Conservation (phyloP, 2,888 invertebrate species). For the Morpho deidamia region DNA sequence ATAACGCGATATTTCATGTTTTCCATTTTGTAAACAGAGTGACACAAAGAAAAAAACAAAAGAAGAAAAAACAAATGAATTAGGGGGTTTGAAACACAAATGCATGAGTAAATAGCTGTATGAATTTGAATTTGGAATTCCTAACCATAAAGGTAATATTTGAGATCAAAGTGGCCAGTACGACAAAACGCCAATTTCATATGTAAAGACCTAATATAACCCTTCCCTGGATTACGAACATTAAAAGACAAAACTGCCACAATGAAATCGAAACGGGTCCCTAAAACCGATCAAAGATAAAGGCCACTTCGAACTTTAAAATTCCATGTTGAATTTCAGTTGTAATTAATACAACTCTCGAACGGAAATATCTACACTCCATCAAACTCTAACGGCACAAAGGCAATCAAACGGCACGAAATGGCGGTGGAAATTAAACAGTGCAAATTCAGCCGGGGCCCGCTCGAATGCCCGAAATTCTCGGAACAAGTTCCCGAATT, state of each 20-base stretch:
- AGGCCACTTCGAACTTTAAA: slow-evolving; percentile 20
- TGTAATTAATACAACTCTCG: slow-evolving; percentile 68
- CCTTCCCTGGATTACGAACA: not conserved
- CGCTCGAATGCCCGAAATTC: slow-evolving; percentile 55
- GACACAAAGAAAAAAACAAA: too few species aligned
- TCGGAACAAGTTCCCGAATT: slow-evolving; percentile 62
- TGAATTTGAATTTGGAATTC: too few species aligned
- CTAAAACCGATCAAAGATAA: slow-evolving; percentile 47
- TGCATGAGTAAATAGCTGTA: too few species aligned
- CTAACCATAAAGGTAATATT: too few species aligned
- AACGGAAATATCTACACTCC: slow-evolving; percentile 73
- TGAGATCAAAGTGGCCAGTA: too few species aligned
- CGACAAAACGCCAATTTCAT: too few species aligned
- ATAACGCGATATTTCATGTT: too few species aligned
- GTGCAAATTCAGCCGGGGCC: slow-evolving; percentile 45
- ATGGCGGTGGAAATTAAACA: slow-evolving; percentile 59
- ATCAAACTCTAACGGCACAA: slow-evolving; percentile 67
- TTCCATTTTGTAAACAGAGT: too few species aligned
- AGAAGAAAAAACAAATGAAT: too few species aligned
- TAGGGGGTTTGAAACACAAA: too few species aligned
- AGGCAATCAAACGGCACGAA: slow-evolving; percentile 69
- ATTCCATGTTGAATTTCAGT: slow-evolving; percentile 30
- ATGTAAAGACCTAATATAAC: too few species aligned
- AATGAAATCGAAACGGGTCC: slow-evolving; percentile 1
- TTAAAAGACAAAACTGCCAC: slow-evolving; percentile 4